phyloP scores from a whole-genome alignment of 2,797 vertebrate genomes.

The Phataginus tricuspis region DNA sequence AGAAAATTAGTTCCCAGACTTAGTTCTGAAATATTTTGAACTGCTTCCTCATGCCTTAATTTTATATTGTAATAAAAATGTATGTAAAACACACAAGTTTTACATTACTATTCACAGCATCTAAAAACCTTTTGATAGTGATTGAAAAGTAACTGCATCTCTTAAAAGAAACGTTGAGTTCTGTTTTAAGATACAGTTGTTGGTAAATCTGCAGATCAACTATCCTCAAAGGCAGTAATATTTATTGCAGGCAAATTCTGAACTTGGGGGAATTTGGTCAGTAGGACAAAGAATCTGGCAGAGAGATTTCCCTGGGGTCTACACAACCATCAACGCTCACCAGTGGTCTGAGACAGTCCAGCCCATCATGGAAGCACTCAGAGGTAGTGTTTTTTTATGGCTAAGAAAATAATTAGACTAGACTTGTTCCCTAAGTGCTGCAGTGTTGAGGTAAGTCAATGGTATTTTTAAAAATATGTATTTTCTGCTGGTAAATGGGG shows the following conservation, averaged over 20 bases:
- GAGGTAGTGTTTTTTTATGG: slow-evolving; percentile 89
- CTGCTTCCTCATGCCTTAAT: neutral
- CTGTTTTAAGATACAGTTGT: neutral
- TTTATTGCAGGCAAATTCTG: slow-evolving; percentile 91
- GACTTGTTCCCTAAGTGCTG: slow-evolving; percentile 7
- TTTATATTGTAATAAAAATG: neutral
- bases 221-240: neutral
- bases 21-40: neutral
- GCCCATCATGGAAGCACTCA: slow-evolving; percentile 96
- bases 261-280: slow-evolving; percentile 94
- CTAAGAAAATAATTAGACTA: neutral
- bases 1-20: neutral
- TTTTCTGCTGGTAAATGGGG: neutral
- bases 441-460: neutral
- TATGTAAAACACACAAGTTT: neutral
- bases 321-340: slow-evolving; percentile 91
- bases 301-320: slow-evolving; percentile 96
- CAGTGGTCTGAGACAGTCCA: slow-evolving; percentile 97
- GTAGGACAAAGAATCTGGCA: slow-evolving; percentile 98
- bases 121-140: neutral
- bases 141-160: neutral
- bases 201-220: neutral
- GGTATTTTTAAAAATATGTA: neutral
- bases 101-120: neutral
- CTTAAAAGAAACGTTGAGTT: neutral